Evolutionary conservation across 37 sponge, comb jelly and placozoan genomes (phyloP).

Genomic region (Eunapius fragilis): DNA sequence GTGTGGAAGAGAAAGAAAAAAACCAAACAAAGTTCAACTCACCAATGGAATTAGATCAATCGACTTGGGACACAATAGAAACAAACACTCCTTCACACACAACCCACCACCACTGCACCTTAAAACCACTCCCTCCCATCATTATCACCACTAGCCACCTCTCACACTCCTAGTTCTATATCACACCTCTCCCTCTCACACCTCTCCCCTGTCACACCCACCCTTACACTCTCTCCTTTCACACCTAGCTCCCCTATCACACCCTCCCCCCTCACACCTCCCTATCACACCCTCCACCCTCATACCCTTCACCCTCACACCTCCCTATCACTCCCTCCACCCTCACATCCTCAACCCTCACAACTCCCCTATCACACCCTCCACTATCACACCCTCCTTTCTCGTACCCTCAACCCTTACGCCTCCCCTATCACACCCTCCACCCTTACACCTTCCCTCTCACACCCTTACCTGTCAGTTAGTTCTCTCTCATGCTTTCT

Average conservation of each 20-base stretch:
- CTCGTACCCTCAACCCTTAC: not conserved
- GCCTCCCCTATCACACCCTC: not conserved
- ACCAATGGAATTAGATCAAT: too few relatives aligned
- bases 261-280: too few relatives aligned
- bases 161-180: not conserved
- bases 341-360: not conserved
- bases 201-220: not conserved
- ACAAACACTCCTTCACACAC: too few relatives aligned
- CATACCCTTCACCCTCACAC: conserved; percentile 65
- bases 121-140: not conserved
- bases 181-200: too few relatives aligned
- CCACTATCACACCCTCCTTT: not conserved
- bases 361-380: not conserved
- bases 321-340: conserved; percentile 33
- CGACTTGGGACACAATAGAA: too few relatives aligned
- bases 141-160: not conserved
- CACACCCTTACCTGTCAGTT: conserved; percentile 57
- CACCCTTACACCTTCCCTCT: not conserved
- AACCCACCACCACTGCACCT: not conserved
- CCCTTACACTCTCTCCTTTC: too few relatives aligned
- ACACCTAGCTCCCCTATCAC: not conserved
- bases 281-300: conserved; percentile 32
- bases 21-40: too few relatives aligned
- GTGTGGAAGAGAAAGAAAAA: conserved; percentile 77
- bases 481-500: conserved; percentile 67